phyloP scores from a whole-genome alignment of 2,113 vertebrate species.

The Forbesichthys papilliferus region DNA sequence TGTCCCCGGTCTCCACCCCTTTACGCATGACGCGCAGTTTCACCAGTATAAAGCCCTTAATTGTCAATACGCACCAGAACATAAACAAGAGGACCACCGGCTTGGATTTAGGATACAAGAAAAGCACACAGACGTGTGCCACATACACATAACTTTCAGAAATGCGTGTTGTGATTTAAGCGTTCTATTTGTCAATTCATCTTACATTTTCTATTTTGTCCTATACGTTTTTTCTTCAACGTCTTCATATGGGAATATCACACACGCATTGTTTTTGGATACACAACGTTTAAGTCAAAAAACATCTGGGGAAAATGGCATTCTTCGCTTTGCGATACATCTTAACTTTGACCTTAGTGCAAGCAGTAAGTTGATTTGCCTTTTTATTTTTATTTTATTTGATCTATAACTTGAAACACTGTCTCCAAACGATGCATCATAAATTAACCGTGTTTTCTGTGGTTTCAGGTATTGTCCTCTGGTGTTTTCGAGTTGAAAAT shows the following conservation, averaged over 20 bases:
- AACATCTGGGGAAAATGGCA: slow-evolving; percentile 54
- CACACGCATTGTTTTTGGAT: background rate
- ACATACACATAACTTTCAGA: background rate
- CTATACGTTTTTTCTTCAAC: background rate
- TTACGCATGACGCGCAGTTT: slow-evolving; percentile 43
- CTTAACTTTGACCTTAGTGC: slow-evolving; percentile 46
- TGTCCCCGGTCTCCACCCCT: slow-evolving; percentile 48
- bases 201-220: background rate
- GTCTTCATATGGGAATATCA: slow-evolving; percentile 23
- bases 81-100: slow-evolving; percentile 38
- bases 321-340: slow-evolving; percentile 53
- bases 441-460: slow-evolving; percentile 1
- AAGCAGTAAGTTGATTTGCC: slow-evolving; percentile 56
- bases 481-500: slow-evolving; percentile 91
- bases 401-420: background rate
- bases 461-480: slow-evolving; percentile 75
- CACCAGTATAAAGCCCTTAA: slow-evolving; percentile 50
- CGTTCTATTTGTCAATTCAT: background rate
- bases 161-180: slow-evolving; percentile 30
- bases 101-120: background rate
- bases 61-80: slow-evolving; percentile 49
- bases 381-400: background rate
- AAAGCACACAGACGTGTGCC: background rate
- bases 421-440: background rate
- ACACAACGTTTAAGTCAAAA: slow-evolving; percentile 1